Evolutionary conservation across 2,797 vertebrate species (phyloP).

Genomic region (Hirundo rustica): DNA sequence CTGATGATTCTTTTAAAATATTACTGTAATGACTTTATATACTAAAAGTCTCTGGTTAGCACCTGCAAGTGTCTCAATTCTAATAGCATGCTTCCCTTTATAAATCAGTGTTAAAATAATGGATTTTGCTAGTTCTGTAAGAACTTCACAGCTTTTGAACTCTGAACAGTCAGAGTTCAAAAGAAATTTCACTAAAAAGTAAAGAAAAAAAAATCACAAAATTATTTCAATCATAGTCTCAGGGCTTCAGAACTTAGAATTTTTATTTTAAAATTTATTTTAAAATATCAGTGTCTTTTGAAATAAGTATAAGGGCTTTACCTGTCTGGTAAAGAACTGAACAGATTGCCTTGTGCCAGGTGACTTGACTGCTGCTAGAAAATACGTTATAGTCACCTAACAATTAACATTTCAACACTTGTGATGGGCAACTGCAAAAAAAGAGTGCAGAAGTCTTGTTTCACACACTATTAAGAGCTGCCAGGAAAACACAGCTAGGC

Average conservation of each 20-base stretch:
- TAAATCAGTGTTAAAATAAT: background rate
- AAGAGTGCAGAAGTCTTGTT: background rate
- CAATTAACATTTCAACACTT: background rate
- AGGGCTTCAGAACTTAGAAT: background rate
- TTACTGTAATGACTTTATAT: background rate
- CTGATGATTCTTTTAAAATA: background rate
- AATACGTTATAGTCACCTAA: background rate
- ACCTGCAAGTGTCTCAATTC: slow-evolving; percentile 15
- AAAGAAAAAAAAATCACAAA: background rate
- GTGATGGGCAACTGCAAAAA: background rate
- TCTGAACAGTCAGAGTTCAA: background rate
- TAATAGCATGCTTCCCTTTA: background rate
- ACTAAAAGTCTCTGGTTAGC: background rate
- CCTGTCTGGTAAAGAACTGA: background rate
- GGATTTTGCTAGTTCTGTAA: background rate
- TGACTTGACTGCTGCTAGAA: background rate
- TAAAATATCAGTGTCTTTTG: background rate
- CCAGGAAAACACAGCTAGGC: background rate
- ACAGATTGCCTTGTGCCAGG: background rate
- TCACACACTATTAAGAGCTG: background rate
- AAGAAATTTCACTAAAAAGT: background rate
- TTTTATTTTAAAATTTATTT: too few species aligned
- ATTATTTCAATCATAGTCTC: background rate
- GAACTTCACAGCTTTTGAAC: background rate
- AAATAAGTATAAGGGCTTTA: background rate